A percentile compares a stretch with the other conserved stretches of the same genome.
Evolutionary conservation across 2,888 invertebrate species (phyloP).

Genomic region (Esperia sulphurella): DNA sequence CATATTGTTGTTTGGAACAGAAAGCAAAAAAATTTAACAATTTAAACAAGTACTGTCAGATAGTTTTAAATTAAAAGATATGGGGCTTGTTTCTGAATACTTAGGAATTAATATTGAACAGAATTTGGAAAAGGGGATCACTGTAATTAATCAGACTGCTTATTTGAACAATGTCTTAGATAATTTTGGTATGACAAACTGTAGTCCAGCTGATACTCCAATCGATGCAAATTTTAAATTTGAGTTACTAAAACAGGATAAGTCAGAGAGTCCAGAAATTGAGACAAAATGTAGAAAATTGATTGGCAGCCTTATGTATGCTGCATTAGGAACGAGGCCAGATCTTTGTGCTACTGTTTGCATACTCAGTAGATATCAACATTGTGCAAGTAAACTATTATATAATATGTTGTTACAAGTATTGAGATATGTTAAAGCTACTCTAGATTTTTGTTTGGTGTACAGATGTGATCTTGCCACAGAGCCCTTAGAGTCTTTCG

Average conservation of each 20-base stretch:
- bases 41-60: neutral
- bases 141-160: neutral
- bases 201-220: slow-evolving; percentile 1
- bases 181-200: slow-evolving; percentile 3
- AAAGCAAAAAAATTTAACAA: neutral
- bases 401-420: no score
- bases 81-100: neutral
- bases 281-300: slow-evolving; percentile 2
- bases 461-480: no score
- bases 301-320: slow-evolving; percentile 4
- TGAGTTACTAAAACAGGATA: neutral
- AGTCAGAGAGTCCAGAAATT: neutral
- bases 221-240: slow-evolving; percentile 5
- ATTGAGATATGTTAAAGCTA: no score
- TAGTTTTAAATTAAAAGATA: slow-evolving; percentile 3
- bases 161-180: neutral
- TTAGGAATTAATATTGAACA: neutral
- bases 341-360: neutral
- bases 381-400: slow-evolving; percentile 2
- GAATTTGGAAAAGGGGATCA: neutral
- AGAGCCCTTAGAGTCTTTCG: slow-evolving; percentile 4
- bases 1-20: neutral
- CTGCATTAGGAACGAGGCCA: slow-evolving; percentile 1
- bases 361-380: slow-evolving; percentile 3
- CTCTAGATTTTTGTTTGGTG: no score